A percentile compares a stretch with the other conserved stretches of the same genome.
phyloP scores from a whole-genome alignment of 1,140 invertebrate genomes.

The Cephus cinctus region DNA sequence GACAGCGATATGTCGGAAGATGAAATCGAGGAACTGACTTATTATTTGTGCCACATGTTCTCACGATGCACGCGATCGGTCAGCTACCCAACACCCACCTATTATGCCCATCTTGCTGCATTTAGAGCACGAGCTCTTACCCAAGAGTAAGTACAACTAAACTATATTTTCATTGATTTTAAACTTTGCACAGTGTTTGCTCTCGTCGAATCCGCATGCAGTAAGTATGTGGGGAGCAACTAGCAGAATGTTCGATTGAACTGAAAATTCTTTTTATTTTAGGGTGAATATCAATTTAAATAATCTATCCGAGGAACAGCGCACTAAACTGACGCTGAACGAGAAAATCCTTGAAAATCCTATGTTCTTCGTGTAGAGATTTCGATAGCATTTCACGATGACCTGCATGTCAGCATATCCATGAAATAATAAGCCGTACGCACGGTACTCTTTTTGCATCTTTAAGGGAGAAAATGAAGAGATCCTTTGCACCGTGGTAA shows the following conservation, averaged over 20 bases:
- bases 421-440: no score
- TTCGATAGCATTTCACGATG: background rate
- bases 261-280: conserved; percentile 19
- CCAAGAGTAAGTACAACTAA: conserved; percentile 50
- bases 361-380: conserved; percentile 51
- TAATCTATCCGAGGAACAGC: conserved; percentile 27
- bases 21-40: conserved; percentile 80
- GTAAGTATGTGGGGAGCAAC: conserved; percentile 4
- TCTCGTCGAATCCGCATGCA: no score
- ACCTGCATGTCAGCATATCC: conserved; percentile 7
- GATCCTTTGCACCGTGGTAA: no score
- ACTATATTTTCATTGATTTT: conserved; percentile 5
- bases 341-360: conserved; percentile 26
- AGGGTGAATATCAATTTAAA: conserved; percentile 25
- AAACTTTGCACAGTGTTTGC: no score
- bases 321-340: conserved; percentile 20
- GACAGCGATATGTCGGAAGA: conserved; percentile 73
- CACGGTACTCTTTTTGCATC: no score
- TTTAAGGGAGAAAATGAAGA: no score
- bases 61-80: conserved; percentile 83
- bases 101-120: conserved; percentile 92
- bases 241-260: background rate
- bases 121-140: conserved; percentile 69
- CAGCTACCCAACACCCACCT: conserved; percentile 90
- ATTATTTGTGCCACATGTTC: conserved; percentile 87